Evolutionary conservation across 2,888 invertebrate species (phyloP), one percentile per base, ranked within the genome.

Genomic region (Apamea anceps): DNA sequence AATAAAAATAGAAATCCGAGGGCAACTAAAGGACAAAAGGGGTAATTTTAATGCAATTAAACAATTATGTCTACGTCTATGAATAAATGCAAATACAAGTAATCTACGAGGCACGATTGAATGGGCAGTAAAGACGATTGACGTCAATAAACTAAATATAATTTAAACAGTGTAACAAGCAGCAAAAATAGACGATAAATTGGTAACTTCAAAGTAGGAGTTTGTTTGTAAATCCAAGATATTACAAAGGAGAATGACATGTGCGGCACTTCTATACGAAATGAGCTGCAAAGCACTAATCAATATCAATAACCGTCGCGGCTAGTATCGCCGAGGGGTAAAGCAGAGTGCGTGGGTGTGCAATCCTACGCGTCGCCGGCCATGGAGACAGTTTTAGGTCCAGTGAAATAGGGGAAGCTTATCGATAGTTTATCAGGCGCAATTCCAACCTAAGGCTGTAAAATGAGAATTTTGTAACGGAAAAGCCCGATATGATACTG

Each of bases 81-180:
- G 60, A 75, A 82, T 79, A 80, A 82, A 65, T 79, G 63, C 68
- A 73, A 87, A 82, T 79, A 70, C 72, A 77, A 57, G 12, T 81
- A 82, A 88, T 87, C 57, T 81, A 71, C 71, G 66, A 75, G 51
- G 45, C 80, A 89, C 79, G 72, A 87, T 84, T 77, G 65, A 87
- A 82, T 81, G 71, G 48, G 60, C 79, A 78, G 74, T 84, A 72
- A 82, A 87, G 57, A 70, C 68, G 57, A 80, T 73, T 87, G 86
- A 89, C 88, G 84, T 89, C 86, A 88, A 85, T 85, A 80, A 75
- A 77, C 72, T 57, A 28, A 79, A 72, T 62, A 74, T 75, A 73
- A 77, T 60, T 80, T 25, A 66, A 73, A 79, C 72, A 74, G 63
- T 72, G 68, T 68, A 75, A 25, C 21, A 37, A 75, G 54, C 25